Base-by-base conservation (phyloP, 1,140 invertebrate species). In the Pachyrhynchus sulphureomaculatus region DNA sequence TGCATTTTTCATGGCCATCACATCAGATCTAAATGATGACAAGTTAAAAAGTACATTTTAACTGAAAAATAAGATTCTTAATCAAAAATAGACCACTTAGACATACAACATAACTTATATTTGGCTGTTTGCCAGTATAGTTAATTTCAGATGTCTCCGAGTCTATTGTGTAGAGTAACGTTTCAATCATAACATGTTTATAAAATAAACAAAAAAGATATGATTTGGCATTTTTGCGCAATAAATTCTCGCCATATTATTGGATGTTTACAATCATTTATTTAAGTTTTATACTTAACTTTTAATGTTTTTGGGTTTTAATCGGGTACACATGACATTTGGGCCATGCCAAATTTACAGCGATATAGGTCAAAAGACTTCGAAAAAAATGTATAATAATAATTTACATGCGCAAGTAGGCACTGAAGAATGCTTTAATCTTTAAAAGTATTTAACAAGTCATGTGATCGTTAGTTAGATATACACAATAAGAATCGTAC, bases 1-100 rank as follows among this genome's bases (percentile, higher is more conserved):
- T 63, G 61, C 61, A 63, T 56, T 63, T 56, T 63, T 51, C 44
- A 48, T 26, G 51, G 60, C 52, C 48, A 62, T 62, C 49, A 53
- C 32, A 34, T 52, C 36, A 24, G 49, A 60, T 60, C 48, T 53
- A 37, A 62, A 64, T 49, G 62, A 64, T 56, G 62, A 64, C 62
- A 63, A 42, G 34, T 37, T 55, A 49, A 64, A 64, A 64, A 64
- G 56, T 59, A 45, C 47, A 59, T 59, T 59, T 59, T 59, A 42
- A 59, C 56, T 51, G 26, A 59, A 59, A 59, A 59, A 59, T 59
- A 59, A 49, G 56, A 42, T 68, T 67, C 71, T 71, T 68, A 67
- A 74, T 75, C 70, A 64, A 71, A 75, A 75, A 75, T 75, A 75
- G 72, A 75, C 73, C 68, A 73, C 72, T 72, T 72, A 68, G 70